Evolutionary conservation across 1,140 invertebrate genomes (phyloP).

Genomic region (Drosophila burlai): DNA sequence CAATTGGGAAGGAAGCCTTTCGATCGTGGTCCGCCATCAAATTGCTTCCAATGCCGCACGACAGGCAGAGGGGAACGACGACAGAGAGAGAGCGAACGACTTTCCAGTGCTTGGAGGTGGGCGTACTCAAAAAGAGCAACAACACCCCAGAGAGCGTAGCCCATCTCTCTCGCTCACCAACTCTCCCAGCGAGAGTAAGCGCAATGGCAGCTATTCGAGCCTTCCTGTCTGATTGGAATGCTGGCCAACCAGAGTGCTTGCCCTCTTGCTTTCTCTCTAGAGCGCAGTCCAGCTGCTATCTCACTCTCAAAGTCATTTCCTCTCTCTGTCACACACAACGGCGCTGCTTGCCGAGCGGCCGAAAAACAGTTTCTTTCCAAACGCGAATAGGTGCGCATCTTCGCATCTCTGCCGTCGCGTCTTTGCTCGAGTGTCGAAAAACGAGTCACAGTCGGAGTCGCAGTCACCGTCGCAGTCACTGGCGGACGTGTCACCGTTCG

Average conservation of each 20-base stretch:
- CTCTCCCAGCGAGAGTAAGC: neutral
- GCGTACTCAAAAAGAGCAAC: conserved; percentile 49
- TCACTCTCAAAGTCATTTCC: conserved; percentile 3
- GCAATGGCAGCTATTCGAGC: conserved; percentile 24
- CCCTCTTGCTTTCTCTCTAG: neutral
- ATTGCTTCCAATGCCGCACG: conserved; percentile 58
- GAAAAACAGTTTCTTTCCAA: conserved; percentile 77
- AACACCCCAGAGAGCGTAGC: conserved; percentile 35
- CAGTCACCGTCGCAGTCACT: conserved; percentile 31
- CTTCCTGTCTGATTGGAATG: conserved; percentile 58
- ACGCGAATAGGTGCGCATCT: conserved; percentile 72
- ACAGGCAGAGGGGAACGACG: conserved; percentile 54
- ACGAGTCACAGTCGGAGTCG: conserved; percentile 34
- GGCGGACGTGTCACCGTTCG: conserved; percentile 43
- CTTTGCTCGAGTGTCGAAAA: conserved; percentile 16
- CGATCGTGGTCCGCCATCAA: conserved; percentile 78
- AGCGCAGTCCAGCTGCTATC: conserved; percentile 7
- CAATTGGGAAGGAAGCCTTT: conserved; percentile 68
- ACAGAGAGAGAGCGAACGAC: conserved; percentile 22
- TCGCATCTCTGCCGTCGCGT: conserved; percentile 27
- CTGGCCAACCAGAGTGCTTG: conserved; percentile 36
- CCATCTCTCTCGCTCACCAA: conserved; percentile 42
- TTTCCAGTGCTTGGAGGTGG: conserved; percentile 72
- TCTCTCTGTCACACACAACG: conserved; percentile 17
- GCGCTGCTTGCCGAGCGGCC: conserved; percentile 27